phyloP scores from a whole-genome alignment of 2,797 vertebrate species.

The Notolabrus celidotus region DNA sequence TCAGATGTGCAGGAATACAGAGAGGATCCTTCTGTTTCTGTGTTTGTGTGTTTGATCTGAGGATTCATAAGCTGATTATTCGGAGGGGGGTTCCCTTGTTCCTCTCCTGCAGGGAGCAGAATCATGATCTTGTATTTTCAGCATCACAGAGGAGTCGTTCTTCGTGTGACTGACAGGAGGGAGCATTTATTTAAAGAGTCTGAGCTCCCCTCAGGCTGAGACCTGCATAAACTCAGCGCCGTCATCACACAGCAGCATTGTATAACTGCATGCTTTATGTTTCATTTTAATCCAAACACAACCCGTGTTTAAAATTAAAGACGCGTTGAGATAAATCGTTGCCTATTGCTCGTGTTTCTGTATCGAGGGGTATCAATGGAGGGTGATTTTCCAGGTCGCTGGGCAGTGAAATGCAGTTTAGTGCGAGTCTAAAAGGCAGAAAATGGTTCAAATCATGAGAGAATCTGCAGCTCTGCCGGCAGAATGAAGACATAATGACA shows the following conservation, averaged over 20 bases:
- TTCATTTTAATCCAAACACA: conserved; percentile 1
- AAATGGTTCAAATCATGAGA: conserved; percentile 23
- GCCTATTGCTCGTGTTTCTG: background rate
- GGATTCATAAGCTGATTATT: too few species aligned
- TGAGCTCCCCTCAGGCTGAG: conserved; percentile 23
- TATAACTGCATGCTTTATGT: conserved; percentile 11
- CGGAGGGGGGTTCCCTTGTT: too few species aligned
- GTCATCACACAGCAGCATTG: conserved; percentile 8
- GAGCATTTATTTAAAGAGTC: conserved; percentile 57
- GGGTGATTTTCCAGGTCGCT: conserved; percentile 53
- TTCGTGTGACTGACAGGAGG: conserved; percentile 48
- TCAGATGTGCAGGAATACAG: too few species aligned
- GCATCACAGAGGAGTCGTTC: conserved; percentile 4
- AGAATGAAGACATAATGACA: conserved; percentile 14
- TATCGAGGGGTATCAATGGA: conserved; percentile 18
- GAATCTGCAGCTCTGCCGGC: conserved; percentile 2
- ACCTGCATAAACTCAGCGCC: conserved; percentile 21
- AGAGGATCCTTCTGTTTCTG: too few species aligned
- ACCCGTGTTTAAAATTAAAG: background rate
- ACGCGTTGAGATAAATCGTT: conserved; percentile 9
- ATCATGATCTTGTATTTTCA: conserved; percentile 5
- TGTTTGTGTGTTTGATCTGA: too few species aligned
- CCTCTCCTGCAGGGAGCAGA: background rate
- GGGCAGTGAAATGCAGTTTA: conserved; percentile 49
- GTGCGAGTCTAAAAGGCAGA: conserved; percentile 18